Conservation (phyloP, 2,113 vertebrate genomes). For the Halichoeres trimaculatus region DNA sequence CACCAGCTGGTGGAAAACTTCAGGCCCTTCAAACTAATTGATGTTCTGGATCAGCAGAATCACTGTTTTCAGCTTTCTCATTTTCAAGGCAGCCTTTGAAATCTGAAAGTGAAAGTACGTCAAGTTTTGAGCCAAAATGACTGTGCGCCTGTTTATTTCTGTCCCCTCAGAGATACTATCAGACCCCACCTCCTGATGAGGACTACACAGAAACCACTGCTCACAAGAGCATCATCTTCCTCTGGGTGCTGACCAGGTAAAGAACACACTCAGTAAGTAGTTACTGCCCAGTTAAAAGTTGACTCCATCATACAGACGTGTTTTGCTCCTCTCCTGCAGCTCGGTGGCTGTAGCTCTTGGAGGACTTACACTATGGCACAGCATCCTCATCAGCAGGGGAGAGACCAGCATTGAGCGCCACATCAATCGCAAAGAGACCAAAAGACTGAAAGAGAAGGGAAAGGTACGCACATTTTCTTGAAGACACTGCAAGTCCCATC, state of each 20-base stretch:
- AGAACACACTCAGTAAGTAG: neutral
- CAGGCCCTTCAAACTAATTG: neutral
- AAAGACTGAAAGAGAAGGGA: slow-evolving; percentile 85
- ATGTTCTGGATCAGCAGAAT: neutral
- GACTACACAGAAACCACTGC: slow-evolving; percentile 86
- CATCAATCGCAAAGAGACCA: slow-evolving; percentile 93
- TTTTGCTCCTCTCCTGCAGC: slow-evolving; percentile 73
- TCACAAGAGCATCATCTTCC: slow-evolving; percentile 94
- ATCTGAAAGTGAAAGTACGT: too few relatives aligned
- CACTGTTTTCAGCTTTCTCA: neutral
- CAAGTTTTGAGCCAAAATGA: too few relatives aligned
- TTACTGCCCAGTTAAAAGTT: neutral
- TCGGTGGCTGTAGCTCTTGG: slow-evolving; percentile 92
- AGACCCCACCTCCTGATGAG: slow-evolving; percentile 88
- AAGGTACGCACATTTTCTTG: slow-evolving; percentile 79
- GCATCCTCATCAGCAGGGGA: slow-evolving; percentile 90
- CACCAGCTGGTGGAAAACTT: slow-evolving; percentile 37
- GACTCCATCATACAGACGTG: too few relatives aligned
- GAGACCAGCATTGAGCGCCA: slow-evolving; percentile 98
- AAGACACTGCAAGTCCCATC: too few relatives aligned
- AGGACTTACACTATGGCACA: slow-evolving; percentile 93
- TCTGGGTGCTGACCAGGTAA: slow-evolving; percentile 98
- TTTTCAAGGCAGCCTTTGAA: too few relatives aligned
- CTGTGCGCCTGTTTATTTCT: neutral
- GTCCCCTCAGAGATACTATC: slow-evolving; percentile 87